These are phyloP conservation scores for Muscicapa striata DNA, from an alignment of 2,797 vertebrate species.

Conservation along the genomic window DNA sequence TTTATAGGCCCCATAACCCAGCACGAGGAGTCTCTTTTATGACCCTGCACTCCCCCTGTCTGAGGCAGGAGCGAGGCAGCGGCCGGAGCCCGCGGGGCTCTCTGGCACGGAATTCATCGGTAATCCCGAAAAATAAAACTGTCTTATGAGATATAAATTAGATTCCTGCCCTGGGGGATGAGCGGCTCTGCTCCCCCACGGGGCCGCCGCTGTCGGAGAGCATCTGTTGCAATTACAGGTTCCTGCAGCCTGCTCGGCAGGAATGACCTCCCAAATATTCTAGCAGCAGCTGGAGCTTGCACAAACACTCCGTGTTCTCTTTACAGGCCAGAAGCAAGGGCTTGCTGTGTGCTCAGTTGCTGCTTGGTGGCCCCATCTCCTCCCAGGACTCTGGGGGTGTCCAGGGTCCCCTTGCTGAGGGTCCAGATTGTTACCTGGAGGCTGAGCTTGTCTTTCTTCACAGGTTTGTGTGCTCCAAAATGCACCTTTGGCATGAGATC, in stretches of 20 bases:
- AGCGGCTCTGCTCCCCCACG: not conserved
- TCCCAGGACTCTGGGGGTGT: not conserved
- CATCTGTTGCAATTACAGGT: conserved; percentile 44
- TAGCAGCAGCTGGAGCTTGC: not conserved
- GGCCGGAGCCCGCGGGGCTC: not conserved
- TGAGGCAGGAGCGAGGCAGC: not conserved
- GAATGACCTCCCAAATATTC: conserved; percentile 6
- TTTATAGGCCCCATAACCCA: conserved; percentile 48
- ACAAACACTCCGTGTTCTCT: not conserved
- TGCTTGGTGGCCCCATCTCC: not conserved
- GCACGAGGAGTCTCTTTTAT: not conserved
- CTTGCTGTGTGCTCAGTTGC: not conserved
- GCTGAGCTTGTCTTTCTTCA: not conserved
- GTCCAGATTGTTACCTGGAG: not conserved
- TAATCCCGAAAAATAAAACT: conserved; percentile 51
- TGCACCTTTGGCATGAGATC: conserved; percentile 7
- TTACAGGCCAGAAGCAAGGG: not conserved
- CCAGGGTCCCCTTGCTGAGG: not conserved
- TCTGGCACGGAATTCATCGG: not conserved
- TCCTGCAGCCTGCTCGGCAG: not conserved
- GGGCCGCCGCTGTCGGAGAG: not conserved
- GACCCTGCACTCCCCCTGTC: conserved; percentile 12
- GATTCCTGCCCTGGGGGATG: not conserved
- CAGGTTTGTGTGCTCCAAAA: not conserved
- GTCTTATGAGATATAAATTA: conserved; percentile 51